Evolutionary conservation across 2,113 vertebrate genomes (phyloP), one percentile per base, ranked within the genome.

Genomic region (Atrichornis clamosus): DNA sequence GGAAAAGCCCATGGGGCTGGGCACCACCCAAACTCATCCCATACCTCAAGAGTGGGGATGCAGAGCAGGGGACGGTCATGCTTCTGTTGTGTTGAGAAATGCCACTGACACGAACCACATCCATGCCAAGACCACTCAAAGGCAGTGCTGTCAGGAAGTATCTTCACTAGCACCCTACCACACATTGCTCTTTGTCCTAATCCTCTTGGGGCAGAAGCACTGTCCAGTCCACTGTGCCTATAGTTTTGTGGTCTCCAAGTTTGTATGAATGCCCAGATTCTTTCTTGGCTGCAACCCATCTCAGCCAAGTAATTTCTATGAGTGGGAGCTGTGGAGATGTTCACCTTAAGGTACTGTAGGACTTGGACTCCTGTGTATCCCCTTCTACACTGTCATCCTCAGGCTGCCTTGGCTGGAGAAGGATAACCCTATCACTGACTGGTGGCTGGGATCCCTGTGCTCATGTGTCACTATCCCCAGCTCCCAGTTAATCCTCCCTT

Each of bases 261-360:
- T 27, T 22, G 6, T 42, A 21, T 1, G 7, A n/a, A 35, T 49
- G 10, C 11, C 13, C 24, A 69, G 24, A n/a, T 10, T 15, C 12
- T 11, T 60, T 2, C 20, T 15, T 35, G 19, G 5, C 15, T 0
- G 0, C 27, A 73, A 6, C 4, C 7, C 2, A 20, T 4, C 22
- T 42, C 22, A 37, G 7, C 16, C 46, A 8, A 15, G 27, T 58
- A 46, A 58, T 37, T 53, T 22, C 3, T 58, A 0, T n/a, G 5
- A 14, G 14, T 17, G 28, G 39, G 6, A 88, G 2, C n/a, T 74
- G 14, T 12, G 7, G 21, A 81, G 21, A 39, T 33, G 32, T 17
- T 77, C 32, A 26, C 4, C 12, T 33, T 42, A 22, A 26, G 14
- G 7, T 27, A 64, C 9, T 10, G 8, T 22, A 19, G 8, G 10